Evolutionary conservation across 2,888 invertebrate genomes (phyloP).

Genomic region (Drosophila neonasuta): DNA sequence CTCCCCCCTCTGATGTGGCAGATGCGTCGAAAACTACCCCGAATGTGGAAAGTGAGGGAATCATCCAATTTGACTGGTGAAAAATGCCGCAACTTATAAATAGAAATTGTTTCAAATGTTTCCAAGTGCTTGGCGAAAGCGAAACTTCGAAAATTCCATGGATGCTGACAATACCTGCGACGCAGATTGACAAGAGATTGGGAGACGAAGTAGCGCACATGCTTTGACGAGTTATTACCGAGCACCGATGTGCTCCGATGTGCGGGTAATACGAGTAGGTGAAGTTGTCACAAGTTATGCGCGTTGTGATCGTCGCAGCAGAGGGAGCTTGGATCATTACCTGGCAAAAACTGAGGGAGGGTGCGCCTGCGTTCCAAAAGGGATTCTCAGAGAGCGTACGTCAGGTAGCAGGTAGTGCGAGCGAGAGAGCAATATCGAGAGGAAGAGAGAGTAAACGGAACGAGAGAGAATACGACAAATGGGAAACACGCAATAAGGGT

Average conservation of each 20-base stretch:
- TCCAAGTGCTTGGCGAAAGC: slow-evolving; percentile 36
- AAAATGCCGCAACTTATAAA: slow-evolving; percentile 63
- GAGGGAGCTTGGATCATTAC: slow-evolving; percentile 44
- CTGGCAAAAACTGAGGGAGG: slow-evolving; percentile 34
- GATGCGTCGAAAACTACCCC: slow-evolving; percentile 67
- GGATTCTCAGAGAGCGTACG: slow-evolving; percentile 37
- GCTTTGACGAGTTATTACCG: slow-evolving; percentile 72
- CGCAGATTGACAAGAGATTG: slow-evolving; percentile 34
- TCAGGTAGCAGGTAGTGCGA: slow-evolving; percentile 52
- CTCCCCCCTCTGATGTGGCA: slow-evolving; percentile 49
- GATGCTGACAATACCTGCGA: slow-evolving; percentile 56
- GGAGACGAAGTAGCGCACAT: background rate
- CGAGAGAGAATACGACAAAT: slow-evolving; percentile 39
- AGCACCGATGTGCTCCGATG: slow-evolving; percentile 44
- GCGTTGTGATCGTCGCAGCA: slow-evolving; percentile 44
- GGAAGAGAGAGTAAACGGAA: slow-evolving; percentile 25
- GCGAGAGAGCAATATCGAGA: slow-evolving; percentile 35
- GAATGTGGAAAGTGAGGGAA: slow-evolving; percentile 31
- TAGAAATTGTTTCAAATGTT: slow-evolving; percentile 48
- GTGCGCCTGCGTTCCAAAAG: slow-evolving; percentile 63
- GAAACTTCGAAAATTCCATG: slow-evolving; percentile 59
- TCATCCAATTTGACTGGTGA: slow-evolving; percentile 67
- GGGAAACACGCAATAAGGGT: slow-evolving; percentile 75
- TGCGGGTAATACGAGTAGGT: slow-evolving; percentile 55
- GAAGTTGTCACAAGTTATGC: slow-evolving; percentile 72